Evolutionary conservation across 2,797 vertebrate genomes (phyloP), one percentile per base, ranked within the genome.

Genomic region (Anabacerthia variegaticeps): DNA sequence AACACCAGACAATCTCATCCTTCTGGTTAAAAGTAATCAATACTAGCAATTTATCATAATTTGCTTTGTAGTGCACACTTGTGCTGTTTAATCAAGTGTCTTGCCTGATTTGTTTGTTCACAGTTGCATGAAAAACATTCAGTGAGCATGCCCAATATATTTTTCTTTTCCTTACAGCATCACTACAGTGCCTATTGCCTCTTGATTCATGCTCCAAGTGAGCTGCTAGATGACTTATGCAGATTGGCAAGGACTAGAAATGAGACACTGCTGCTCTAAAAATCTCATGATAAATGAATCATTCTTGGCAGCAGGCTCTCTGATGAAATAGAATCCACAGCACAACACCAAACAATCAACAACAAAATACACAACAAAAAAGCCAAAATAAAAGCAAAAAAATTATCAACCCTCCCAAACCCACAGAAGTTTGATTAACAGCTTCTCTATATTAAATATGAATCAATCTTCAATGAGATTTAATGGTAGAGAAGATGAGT

Each of bases 21-120:
- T 82, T 65, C 89, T 94, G 41, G 56, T 95, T 96, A 95, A 93
- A 97, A 95, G 65, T 77, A 97, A 97, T 96, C 86, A 85, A 86
- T 95, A 96, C 85, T 89, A 78, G 65, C 58, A 95, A 95, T 97
- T 92, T 74, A 92, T 96, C 92, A 93, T 96, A 90, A 92, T 95
- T 89, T 95, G 49, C 28, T 93, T 95, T 83, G 55, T 58, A 55
- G 51, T 46, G 39, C 71, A 44, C 27, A 79, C 20, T 85, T 92
- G 23, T 91, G 54, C 46, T 81, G 58, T 85, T 97, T 97, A 92
- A 94, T 97, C 89, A 85, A 89, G 32, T 79, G 36, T 95, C 79
- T 58, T 92, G 69, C 54, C 32, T 89, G 87, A 83, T 88, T 93
- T 95, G 85, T 96, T 92, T 95, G 92, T 59, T 94, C 95, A 96